These are phyloP conservation scores for Danio choprae DNA, from an alignment of 2,797 vertebrate genomes.

Conservation along the genomic window DNA sequence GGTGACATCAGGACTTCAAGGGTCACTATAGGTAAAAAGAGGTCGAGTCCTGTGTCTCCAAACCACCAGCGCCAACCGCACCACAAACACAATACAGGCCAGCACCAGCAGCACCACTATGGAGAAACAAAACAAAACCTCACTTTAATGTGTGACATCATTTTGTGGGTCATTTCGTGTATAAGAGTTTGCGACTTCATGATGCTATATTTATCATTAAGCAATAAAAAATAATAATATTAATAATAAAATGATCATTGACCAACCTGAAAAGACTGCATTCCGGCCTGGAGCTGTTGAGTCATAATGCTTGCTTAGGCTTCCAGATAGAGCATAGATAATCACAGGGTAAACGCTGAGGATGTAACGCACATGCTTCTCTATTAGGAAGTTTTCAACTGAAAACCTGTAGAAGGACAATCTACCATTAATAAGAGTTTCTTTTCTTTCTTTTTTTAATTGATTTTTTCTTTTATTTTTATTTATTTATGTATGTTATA, in stretches of 20 bases:
- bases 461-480: too few relatives aligned
- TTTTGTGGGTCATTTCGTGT: background rate
- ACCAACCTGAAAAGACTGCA: slow-evolving; percentile 78
- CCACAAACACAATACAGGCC: slow-evolving; percentile 68
- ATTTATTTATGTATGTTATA: too few relatives aligned
- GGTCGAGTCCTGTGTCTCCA: slow-evolving; percentile 71
- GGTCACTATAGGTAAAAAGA: slow-evolving; percentile 38
- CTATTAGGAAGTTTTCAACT: slow-evolving; percentile 83
- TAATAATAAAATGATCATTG: background rate
- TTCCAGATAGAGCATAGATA: slow-evolving; percentile 78
- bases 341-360: slow-evolving; percentile 81
- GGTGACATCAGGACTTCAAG: slow-evolving; percentile 30
- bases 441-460: too few relatives aligned
- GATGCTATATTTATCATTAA: background rate
- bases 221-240: background rate
- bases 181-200: background rate
- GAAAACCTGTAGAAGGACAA: slow-evolving; percentile 73
- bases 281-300: slow-evolving; percentile 68
- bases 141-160: background rate
- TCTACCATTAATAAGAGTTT: too few relatives aligned
- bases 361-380: slow-evolving; percentile 81
- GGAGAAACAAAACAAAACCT: background rate
- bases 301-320: slow-evolving; percentile 64
- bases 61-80: slow-evolving; percentile 67
- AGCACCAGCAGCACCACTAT: slow-evolving; percentile 72